Percentiles rank a stretch among this genome's conserved stretches.
phyloP scores from a whole-genome alignment of 2,113 vertebrate genomes.

The Saguinus imperator region DNA sequence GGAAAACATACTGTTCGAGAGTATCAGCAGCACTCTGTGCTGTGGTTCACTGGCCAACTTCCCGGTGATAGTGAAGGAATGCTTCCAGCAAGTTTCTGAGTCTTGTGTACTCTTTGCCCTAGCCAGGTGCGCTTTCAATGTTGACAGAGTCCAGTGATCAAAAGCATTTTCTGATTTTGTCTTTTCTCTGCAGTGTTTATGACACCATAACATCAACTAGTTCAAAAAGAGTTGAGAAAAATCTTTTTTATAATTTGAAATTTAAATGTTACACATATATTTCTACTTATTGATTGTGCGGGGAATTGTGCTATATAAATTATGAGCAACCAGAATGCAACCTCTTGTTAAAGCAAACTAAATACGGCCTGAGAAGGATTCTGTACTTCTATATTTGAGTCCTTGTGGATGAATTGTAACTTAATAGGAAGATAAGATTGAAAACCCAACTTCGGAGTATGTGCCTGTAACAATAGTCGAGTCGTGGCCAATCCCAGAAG shows the following conservation, averaged over 20 bases:
- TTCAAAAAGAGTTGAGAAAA: not conserved
- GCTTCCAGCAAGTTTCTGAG: not conserved
- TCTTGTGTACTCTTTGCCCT: not conserved
- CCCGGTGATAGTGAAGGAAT: not conserved
- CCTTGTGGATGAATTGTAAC: too few relatives aligned
- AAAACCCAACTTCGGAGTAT: too few relatives aligned
- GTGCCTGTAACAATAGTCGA: too few relatives aligned
- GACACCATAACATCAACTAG: not conserved
- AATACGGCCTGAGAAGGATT: too few relatives aligned
- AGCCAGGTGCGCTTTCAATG: not conserved
- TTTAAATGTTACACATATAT: not conserved
- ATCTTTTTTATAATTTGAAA: not conserved
- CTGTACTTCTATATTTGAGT: too few relatives aligned
- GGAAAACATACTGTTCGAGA: not conserved
- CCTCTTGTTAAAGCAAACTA: too few relatives aligned
- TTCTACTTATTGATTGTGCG: not conserved
- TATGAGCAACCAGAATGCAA: not conserved
- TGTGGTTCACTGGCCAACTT: not conserved
- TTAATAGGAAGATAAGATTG: too few relatives aligned
- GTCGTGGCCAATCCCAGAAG: too few relatives aligned
- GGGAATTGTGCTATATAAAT: not conserved
- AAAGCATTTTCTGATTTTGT: not conserved
- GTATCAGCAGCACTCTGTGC: not conserved
- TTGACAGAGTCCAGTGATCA: not conserved
- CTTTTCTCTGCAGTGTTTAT: not conserved